Conservation (phyloP, 2,797 vertebrate species). For the Protonibea diacanthus region DNA sequence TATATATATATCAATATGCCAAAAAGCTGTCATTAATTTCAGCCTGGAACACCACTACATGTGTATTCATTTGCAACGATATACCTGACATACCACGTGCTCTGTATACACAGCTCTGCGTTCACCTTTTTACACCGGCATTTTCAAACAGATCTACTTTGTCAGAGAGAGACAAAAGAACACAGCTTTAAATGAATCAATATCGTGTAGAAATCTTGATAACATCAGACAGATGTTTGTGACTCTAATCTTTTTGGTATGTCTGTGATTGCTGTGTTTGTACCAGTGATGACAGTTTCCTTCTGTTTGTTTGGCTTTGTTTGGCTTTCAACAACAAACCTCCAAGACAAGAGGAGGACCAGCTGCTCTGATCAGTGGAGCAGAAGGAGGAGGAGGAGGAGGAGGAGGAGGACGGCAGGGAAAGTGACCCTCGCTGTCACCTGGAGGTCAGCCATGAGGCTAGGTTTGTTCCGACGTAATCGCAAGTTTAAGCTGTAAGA, state of each 20-base stretch:
- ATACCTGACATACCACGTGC: too few relatives aligned
- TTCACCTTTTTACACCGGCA: neutral
- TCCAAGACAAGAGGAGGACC: conserved; percentile 43
- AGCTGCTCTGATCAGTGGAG: conserved; percentile 49
- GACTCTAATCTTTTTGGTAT: conserved; percentile 27
- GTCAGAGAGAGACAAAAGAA: neutral
- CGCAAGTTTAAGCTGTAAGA: too few relatives aligned
- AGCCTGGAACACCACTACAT: too few relatives aligned
- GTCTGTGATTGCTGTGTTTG: conserved; percentile 48
- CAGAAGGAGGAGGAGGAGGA: too few relatives aligned
- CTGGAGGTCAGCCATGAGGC: conserved; percentile 22
- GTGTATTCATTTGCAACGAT: too few relatives aligned
- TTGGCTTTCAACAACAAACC: conserved; percentile 52
- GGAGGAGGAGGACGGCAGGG: conserved; percentile 17
- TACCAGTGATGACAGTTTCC: conserved; percentile 48
- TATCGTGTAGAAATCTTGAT: neutral
- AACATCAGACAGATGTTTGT: conserved; percentile 35
- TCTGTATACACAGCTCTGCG: neutral
- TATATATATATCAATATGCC: neutral
- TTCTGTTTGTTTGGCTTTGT: conserved; percentile 55
- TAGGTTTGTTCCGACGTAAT: neutral
- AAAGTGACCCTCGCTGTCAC: conserved; percentile 42
- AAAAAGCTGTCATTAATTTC: too few relatives aligned
- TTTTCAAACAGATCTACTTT: neutral
- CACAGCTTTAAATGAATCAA: neutral